A percentile compares a stretch with the other conserved stretches of the same genome.
phyloP scores from a whole-genome alignment of 1,140 invertebrate genomes.

The Patella vulgata region DNA sequence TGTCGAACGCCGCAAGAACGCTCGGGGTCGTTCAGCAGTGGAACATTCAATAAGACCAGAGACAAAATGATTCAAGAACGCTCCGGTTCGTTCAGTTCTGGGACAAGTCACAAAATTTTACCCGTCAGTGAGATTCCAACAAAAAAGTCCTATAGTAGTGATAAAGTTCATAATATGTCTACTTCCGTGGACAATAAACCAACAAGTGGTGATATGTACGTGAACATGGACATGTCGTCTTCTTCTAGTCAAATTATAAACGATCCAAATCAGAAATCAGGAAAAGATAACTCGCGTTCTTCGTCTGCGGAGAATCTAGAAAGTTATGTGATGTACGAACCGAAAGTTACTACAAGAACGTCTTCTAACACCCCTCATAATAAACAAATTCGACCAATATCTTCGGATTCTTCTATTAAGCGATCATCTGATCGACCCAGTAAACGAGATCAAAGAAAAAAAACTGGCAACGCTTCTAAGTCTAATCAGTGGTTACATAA shows the following conservation, averaged over 20 bases:
- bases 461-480: constrained; percentile 2
- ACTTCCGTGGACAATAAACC: background rate
- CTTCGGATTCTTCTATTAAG: background rate
- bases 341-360: constrained; percentile 18
- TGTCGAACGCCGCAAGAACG: constrained; percentile 3
- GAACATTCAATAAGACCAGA: constrained; percentile 18
- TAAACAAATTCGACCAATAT: too few relatives aligned
- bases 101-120: constrained; percentile 23
- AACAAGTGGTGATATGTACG: background rate
- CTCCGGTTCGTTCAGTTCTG: constrained; percentile 29
- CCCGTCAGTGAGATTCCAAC: constrained; percentile 6
- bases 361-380: constrained; percentile 15
- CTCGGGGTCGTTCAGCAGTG: constrained; percentile 2
- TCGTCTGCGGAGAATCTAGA: constrained; percentile 27
- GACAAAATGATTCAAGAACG: constrained; percentile 30
- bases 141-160: constrained; percentile 6
- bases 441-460: constrained; percentile 28
- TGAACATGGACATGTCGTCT: constrained; percentile 14
- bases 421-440: constrained; percentile 12
- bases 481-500: background rate
- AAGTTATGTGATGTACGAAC: constrained; percentile 30
- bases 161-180: constrained; percentile 36
- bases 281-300: background rate
- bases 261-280: too few relatives aligned
- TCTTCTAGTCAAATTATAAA: too few relatives aligned